These are phyloP conservation scores for Astropecten irregularis DNA, from an alignment of 53 echinoderm and acorn worm genomes.

Conservation along the genomic window DNA sequence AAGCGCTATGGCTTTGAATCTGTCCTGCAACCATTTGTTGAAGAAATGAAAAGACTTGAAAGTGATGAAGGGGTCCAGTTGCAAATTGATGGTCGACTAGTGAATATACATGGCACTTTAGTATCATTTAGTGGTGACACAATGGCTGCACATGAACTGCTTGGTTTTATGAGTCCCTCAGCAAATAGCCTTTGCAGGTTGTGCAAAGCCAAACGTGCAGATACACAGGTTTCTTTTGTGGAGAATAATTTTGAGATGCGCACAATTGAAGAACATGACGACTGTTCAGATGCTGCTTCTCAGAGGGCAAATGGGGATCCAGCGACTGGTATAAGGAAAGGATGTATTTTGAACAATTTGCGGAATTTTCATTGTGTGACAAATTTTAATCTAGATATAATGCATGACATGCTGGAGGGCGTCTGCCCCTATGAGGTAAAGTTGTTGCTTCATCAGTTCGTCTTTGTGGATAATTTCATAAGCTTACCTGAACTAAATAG, in stretches of 20 bases:
- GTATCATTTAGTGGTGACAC: slow-evolving; percentile 63
- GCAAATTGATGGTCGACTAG: neutral
- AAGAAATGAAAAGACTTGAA: slow-evolving; percentile 66
- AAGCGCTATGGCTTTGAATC: slow-evolving; percentile 66
- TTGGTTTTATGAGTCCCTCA: slow-evolving; percentile 76
- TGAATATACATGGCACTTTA: slow-evolving; percentile 57
- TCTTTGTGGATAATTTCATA: slow-evolving; percentile 47
- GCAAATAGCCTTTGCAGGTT: slow-evolving; percentile 68
- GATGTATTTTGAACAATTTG: slow-evolving; percentile 48
- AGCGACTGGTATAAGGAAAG: slow-evolving; percentile 41
- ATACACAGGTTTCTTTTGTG: slow-evolving; percentile 50
- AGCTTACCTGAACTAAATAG: slow-evolving; percentile 31
- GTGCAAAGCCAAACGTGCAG: slow-evolving; percentile 45
- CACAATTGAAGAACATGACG: slow-evolving; percentile 49
- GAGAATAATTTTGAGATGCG: slow-evolving; percentile 69
- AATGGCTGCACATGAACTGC: slow-evolving; percentile 66
- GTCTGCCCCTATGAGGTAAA: slow-evolving; percentile 61
- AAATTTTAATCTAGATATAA: slow-evolving; percentile 65
- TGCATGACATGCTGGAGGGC: slow-evolving; percentile 77
- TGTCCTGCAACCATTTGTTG: slow-evolving; percentile 54
- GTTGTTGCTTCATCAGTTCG: slow-evolving; percentile 57
- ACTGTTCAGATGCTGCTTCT: slow-evolving; percentile 4
- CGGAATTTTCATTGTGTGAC: slow-evolving; percentile 55
- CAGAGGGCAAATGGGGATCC: slow-evolving; percentile 39
- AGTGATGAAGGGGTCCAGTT: slow-evolving; percentile 46